Evolutionary conservation across 2,888 invertebrate genomes (phyloP).

Genomic region (Melanostoma mellinum): DNA sequence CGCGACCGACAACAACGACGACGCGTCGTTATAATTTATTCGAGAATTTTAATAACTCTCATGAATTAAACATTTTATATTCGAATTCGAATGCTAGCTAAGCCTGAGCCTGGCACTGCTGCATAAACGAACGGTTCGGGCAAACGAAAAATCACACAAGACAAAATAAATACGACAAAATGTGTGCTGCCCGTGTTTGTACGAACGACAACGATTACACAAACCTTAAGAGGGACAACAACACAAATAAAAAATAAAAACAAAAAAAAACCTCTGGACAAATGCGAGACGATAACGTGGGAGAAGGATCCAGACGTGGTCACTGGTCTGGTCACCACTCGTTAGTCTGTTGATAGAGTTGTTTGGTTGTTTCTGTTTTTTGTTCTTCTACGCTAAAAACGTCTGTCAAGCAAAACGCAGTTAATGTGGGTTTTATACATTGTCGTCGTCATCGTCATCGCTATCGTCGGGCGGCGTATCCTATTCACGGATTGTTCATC

Average conservation of each 20-base stretch:
- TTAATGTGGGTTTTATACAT: constrained; percentile 38
- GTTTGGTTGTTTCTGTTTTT: constrained; percentile 37
- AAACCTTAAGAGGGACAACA: constrained; percentile 14
- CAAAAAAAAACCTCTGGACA: constrained; percentile 29
- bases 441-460: not conserved
- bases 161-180: constrained; percentile 31
- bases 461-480: not conserved
- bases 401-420: constrained; percentile 38
- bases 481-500: constrained; percentile 20
- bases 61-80: constrained; percentile 68
- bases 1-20: constrained; percentile 5
- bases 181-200: constrained; percentile 15
- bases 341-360: constrained; percentile 62
- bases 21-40: constrained; percentile 55
- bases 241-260: not conserved
- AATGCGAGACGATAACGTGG: constrained; percentile 52
- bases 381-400: constrained; percentile 31
- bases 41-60: constrained; percentile 68
- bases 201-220: constrained; percentile 24
- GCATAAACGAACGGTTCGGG: constrained; percentile 11
- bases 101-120: constrained; percentile 4
- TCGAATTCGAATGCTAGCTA: constrained; percentile 36
- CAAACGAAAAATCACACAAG: constrained; percentile 41
- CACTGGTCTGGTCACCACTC: constrained; percentile 37
- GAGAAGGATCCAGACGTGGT: constrained; percentile 60